Percentiles rank a stretch among this genome's conserved stretches.
Conservation (phyloP, 2,113 vertebrate genomes). For the Cyphomyrus discorhynchus region DNA sequence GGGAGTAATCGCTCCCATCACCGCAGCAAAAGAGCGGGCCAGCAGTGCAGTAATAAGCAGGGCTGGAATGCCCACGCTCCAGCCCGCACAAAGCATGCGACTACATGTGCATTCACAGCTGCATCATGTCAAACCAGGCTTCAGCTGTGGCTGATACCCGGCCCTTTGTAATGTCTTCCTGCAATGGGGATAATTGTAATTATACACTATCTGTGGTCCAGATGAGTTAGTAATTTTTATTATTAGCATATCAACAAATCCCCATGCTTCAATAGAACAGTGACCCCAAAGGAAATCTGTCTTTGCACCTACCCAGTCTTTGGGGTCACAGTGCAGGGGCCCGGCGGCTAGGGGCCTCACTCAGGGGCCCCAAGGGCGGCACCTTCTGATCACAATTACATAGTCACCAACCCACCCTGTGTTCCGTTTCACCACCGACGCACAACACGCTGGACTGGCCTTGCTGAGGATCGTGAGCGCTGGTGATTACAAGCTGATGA, state of each 20-base stretch:
- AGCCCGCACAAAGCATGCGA: background rate
- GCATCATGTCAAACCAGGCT: background rate
- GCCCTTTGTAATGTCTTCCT: background rate
- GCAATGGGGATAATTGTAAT: background rate
- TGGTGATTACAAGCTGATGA: too few species aligned
- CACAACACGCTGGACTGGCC: background rate
- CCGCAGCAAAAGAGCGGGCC: background rate
- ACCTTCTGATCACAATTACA: background rate
- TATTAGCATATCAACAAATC: background rate
- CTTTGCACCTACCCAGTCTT: background rate
- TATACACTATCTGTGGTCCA: background rate
- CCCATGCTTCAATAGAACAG: background rate
- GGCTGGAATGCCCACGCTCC: background rate
- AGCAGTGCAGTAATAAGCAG: background rate
- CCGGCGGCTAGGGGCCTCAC: background rate
- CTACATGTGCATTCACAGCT: background rate
- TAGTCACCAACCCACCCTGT: background rate
- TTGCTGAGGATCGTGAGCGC: background rate
- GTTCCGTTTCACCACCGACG: background rate
- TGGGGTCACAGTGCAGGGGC: background rate
- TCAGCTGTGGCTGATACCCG: background rate
- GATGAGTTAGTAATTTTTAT: background rate
- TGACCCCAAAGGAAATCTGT: background rate
- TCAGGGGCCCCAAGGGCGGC: background rate
- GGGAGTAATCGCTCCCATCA: background rate